phyloP scores from a whole-genome alignment of 2,888 invertebrate genomes.

The Drosophila crucigera region DNA sequence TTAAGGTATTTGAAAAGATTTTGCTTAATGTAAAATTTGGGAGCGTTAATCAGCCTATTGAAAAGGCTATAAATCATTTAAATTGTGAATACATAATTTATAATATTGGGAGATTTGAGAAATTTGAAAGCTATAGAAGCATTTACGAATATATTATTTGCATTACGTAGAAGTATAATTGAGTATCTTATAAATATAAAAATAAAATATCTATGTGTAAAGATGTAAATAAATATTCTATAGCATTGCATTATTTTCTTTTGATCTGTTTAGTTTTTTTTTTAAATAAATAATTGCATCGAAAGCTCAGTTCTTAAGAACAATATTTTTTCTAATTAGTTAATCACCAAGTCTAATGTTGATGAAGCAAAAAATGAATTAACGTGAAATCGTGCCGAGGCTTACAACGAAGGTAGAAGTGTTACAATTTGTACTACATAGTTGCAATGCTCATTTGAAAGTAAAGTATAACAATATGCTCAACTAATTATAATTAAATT shows the following conservation, averaged over 20 bases:
- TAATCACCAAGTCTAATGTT: background rate
- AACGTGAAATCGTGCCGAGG: background rate
- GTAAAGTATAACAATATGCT: constrained; percentile 15
- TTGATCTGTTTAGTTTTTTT: background rate
- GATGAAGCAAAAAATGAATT: background rate
- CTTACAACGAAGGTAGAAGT: background rate
- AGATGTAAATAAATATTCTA: background rate
- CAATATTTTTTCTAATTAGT: background rate
- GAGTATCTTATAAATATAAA: background rate
- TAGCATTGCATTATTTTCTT: background rate
- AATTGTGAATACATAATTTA: background rate
- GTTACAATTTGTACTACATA: background rate
- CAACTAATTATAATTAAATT: constrained; percentile 57
- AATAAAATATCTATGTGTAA: background rate
- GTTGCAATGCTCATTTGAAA: background rate
- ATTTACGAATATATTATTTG: background rate
- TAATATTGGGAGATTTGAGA: background rate
- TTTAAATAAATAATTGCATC: background rate
- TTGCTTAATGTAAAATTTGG: background rate
- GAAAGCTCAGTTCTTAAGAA: background rate
- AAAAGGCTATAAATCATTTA: background rate
- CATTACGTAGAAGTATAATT: background rate
- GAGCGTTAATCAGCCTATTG: background rate
- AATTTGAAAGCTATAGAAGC: background rate
- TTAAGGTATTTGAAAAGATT: background rate